Evolutionary conservation across 1,140 invertebrate genomes (phyloP), one percentile per base, ranked within the genome.

Genomic region (Cecropterus lyciades): DNA sequence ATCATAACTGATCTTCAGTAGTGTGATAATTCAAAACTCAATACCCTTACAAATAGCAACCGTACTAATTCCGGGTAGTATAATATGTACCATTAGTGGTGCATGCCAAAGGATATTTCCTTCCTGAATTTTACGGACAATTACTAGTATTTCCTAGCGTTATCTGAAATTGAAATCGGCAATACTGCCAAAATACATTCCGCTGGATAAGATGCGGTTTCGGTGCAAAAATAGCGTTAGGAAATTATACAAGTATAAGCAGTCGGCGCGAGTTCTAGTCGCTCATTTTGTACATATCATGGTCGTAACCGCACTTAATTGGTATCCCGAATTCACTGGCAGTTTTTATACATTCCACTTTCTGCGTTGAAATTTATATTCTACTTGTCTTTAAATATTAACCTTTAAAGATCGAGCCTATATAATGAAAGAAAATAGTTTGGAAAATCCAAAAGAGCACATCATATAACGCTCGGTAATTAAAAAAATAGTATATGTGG

Each of bases 161-260:
- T 82, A 80, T 80, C 76, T 79, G 59, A 80, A 80, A 80, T 80
- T 78, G 72, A 72, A 80, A 80, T 80, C 79, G 37, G 73, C 72
- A 73, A 70, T 73, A 78, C 59, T 76, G 79, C 76, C 72, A 72
- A n/a, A 80, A 80, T 68, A 72, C 70, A 60, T 60, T 65, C 60
- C 55, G 55, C 57, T 49, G 65, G 70, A 72, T 67, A 68, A 72
- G 53, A 72, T 51, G 57, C 70, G 65, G 60, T 62, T 63, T 48
- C 33, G 59, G 52, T 17, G 59, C 37, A 52, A 63, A 52, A 63
- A 63, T 63, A 52, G 59, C 59, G 17, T 33, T 13, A 52, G 30
- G 30, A 13, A 52, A 52, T 63, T 63, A 63, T 27, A n/a, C n/a
- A n/a, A n/a, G n/a, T n/a, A 43, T 52, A 52, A 40, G 48, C 16